Percentiles rank a stretch among this genome's conserved stretches.
These are phyloP conservation scores for Aplidium turbinatum DNA, from an alignment of 23 tunicate genomes.

Conservation along the genomic window DNA sequence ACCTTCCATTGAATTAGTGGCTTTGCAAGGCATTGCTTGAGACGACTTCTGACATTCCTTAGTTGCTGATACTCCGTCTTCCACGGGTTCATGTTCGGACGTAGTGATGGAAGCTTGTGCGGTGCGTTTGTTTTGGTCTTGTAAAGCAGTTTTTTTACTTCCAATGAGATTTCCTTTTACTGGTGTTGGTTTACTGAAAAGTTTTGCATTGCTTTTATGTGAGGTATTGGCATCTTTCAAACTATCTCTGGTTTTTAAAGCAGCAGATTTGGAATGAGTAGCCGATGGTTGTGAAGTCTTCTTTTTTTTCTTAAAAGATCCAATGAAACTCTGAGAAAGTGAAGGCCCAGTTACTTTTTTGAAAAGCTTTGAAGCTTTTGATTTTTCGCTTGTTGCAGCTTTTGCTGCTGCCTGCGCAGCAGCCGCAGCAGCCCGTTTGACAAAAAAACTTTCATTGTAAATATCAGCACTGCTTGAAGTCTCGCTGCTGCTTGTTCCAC, in stretches of 20 bases:
- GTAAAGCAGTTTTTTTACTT: too few relatives aligned
- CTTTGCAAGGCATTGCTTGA: too few relatives aligned
- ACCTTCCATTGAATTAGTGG: too few relatives aligned
- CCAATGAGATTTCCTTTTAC: too few relatives aligned
- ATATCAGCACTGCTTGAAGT: constrained; percentile 78
- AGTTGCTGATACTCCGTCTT: too few relatives aligned
- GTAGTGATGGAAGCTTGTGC: too few relatives aligned
- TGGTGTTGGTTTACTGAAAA: constrained; percentile 37
- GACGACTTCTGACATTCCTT: too few relatives aligned
- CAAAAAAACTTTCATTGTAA: constrained; percentile 36
- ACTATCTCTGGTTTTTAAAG: too few relatives aligned
- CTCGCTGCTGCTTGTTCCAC: constrained; percentile 82
- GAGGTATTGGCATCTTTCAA: too few relatives aligned
- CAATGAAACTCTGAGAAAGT: constrained; percentile 49
- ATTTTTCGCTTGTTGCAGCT: constrained; percentile 35
- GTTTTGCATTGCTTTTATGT: too few relatives aligned
- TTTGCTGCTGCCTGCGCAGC: constrained; percentile 18
- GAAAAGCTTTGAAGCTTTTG: constrained; percentile 52
- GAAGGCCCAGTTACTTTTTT: constrained; percentile 36
- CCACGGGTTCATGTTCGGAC: too few relatives aligned
- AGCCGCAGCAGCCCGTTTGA: constrained; percentile 27
- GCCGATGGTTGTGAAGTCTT: constrained; percentile 9
- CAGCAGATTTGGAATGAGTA: background rate
- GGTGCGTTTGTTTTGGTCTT: too few relatives aligned
- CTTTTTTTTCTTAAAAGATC: constrained; percentile 65